Base-by-base conservation (phyloP, 2,888 invertebrate species). In the Sarcophaga caerulescens region DNA sequence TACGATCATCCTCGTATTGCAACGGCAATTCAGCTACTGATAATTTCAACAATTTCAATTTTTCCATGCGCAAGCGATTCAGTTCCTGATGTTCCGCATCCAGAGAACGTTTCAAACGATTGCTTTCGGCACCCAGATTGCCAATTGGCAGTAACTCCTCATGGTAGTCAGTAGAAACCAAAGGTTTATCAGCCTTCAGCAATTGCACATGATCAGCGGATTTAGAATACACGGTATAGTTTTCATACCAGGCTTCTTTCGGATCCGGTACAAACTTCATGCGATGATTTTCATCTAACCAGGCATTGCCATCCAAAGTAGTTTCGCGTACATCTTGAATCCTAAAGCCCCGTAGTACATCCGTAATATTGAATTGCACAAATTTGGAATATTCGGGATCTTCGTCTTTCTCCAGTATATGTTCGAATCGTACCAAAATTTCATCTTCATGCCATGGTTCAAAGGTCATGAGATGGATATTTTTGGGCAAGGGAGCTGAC, bases 391-490 rank as follows among this genome's bases (percentile, higher is more conserved):
- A 91, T 3, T 89, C 87, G 0, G 93, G 89, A 88, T 95, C 95
- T 81, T 97, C 97, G 1, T 93, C 93, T 60, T 93, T 93, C 88
- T 96, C 96, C 1, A 88, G 79, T 87, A 96, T 94, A 91, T 98
- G 97, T 90, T 98, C 98, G 0, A 98, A 92, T 47, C 98, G 94
- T 0, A 98, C 87, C 19, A 98, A 92, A 17, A 97, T 89, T 35
- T 94, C 94, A 0, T 93, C 92, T 0, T 93, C 94, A 21, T 94
- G 94, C 96, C 96, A 97, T 0, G 97, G 96, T 89, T 98, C 98
- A 57, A 97, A 90, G 0, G 97, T 97, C 12, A 98, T 91, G 11
- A 98, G 93, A 90, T 97, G 96, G 0, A 98, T 93, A 62, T 96
- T 96, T 45, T 93, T 92, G 0, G 97, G 97, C 3, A 98, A 90